phyloP scores from a whole-genome alignment of 2,113 vertebrate genomes.

The Forbesichthys papilliferus region DNA sequence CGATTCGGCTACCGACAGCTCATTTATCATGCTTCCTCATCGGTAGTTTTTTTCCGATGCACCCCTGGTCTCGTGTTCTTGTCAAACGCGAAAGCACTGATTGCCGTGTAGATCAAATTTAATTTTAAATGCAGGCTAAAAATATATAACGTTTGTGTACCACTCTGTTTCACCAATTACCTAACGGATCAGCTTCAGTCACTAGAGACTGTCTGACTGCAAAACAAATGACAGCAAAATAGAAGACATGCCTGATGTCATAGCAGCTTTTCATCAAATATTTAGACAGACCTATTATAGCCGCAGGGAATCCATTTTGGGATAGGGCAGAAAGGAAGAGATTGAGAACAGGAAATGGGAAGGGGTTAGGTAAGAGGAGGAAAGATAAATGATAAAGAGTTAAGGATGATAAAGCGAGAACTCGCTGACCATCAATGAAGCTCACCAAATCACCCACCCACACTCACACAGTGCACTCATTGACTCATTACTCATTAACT shows the following conservation, averaged over 20 bases:
- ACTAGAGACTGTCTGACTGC: neutral
- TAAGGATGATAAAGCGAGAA: neutral
- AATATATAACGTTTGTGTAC: no score
- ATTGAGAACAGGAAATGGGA: slow-evolving; percentile 7
- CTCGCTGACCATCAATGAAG: neutral
- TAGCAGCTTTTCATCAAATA: slow-evolving; percentile 52
- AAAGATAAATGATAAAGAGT: neutral
- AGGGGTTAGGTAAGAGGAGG: slow-evolving; percentile 15
- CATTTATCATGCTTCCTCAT: slow-evolving; percentile 19
- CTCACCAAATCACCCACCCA: neutral
- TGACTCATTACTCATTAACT: slow-evolving; percentile 5
- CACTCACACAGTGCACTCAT: slow-evolving; percentile 1
- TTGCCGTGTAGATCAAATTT: neutral
- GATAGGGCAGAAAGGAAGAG: slow-evolving; percentile 25
- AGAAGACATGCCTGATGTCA: slow-evolving; percentile 45
- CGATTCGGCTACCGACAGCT: neutral
- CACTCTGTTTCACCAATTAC: neutral
- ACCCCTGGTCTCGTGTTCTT: slow-evolving; percentile 5
- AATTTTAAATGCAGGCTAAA: neutral
- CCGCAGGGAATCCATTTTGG: slow-evolving; percentile 40
- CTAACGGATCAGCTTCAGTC: slow-evolving; percentile 7
- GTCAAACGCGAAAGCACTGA: neutral
- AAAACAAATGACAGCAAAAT: slow-evolving; percentile 12
- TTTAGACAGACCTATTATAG: slow-evolving; percentile 45
- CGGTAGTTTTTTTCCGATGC: neutral